Evolutionary conservation across 2,113 vertebrate genomes (phyloP).

Genomic region (Atlantisia rogersi): DNA sequence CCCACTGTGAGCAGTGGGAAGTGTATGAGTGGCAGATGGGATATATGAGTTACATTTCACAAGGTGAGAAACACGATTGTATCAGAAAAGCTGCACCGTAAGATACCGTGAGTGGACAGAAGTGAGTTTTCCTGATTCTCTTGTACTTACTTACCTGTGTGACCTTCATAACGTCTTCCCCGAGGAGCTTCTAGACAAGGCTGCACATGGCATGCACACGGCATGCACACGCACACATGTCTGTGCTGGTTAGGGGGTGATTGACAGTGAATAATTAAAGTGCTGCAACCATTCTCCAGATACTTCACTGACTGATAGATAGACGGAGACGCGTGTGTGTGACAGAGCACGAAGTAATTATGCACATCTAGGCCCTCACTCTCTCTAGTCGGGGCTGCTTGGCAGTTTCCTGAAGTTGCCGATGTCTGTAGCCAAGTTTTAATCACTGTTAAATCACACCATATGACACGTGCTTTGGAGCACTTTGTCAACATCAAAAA

Average conservation of each 20-base stretch:
- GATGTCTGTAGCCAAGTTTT: slow-evolving; percentile 22
- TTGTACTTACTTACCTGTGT: background rate
- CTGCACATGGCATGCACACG: background rate
- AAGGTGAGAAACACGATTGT: background rate
- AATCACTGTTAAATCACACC: slow-evolving; percentile 53
- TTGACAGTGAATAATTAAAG: slow-evolving; percentile 10
- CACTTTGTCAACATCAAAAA: slow-evolving; percentile 40
- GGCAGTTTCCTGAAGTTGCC: background rate
- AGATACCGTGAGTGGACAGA: background rate
- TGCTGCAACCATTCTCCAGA: background rate
- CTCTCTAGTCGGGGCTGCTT: background rate
- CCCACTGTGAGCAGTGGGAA: background rate
- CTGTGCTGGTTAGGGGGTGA: background rate
- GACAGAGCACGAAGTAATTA: background rate
- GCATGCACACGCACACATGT: background rate
- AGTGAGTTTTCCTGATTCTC: background rate
- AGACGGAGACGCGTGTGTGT: background rate
- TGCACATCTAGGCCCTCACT: background rate
- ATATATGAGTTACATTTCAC: background rate
- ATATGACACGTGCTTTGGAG: slow-evolving; percentile 13
- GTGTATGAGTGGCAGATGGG: rapidly evolving
- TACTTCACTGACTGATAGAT: background rate
- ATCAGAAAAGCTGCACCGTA: background rate
- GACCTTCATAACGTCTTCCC: background rate
- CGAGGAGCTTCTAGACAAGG: background rate